Conservation (phyloP, 2,797 vertebrate species). For the Poecilia gillii region DNA sequence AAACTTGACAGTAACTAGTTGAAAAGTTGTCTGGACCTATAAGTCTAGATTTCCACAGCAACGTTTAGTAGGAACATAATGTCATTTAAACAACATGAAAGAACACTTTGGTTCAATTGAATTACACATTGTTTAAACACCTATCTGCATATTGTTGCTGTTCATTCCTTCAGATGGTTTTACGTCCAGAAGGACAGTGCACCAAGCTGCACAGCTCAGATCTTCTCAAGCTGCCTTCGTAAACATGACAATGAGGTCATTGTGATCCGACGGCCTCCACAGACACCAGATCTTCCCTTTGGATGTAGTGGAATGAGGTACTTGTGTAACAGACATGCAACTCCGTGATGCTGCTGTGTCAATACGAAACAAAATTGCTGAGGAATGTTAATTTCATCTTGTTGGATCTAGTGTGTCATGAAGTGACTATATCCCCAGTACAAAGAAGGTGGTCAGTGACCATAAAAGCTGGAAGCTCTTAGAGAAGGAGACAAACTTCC, state of each 20-base stretch:
- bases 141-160: background rate
- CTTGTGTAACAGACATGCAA: background rate
- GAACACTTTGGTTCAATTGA: background rate
- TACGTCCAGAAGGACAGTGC: conserved; percentile 41
- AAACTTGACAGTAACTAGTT: background rate
- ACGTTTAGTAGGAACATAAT: background rate
- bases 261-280: background rate
- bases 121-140: background rate
- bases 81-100: background rate
- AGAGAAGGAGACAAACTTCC: conserved; percentile 83
- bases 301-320: background rate
- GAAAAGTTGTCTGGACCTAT: background rate
- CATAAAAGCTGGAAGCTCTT: conserved; percentile 77
- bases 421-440: background rate
- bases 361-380: background rate
- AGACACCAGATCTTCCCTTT: background rate
- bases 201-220: background rate
- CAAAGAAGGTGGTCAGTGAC: background rate
- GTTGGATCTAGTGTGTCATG: background rate
- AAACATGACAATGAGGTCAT: background rate
- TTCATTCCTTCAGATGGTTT: conserved; percentile 11
- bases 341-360: background rate
- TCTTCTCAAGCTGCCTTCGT: conserved; percentile 3
- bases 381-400: background rate
- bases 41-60: background rate